Evolutionary conservation across 2,797 vertebrate genomes (phyloP).

Genomic region (Pteronotus mesoamericanus): DNA sequence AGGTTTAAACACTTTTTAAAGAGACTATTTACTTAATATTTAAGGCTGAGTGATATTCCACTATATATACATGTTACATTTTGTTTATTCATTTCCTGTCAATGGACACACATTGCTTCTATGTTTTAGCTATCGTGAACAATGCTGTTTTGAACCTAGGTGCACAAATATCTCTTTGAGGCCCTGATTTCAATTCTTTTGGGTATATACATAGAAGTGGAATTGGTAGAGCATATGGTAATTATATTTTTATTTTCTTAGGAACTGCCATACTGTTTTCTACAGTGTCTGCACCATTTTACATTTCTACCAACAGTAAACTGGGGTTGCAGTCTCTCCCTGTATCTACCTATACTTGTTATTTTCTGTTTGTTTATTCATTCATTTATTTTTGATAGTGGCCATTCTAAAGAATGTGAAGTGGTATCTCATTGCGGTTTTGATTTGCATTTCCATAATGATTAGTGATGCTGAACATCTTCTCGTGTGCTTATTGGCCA

Average conservation of each 20-base stretch:
- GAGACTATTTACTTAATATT: neutral
- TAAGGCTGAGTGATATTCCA: neutral
- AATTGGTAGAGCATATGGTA: neutral
- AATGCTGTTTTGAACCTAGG: neutral
- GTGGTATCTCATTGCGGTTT: neutral
- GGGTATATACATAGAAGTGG: neutral
- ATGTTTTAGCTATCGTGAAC: neutral
- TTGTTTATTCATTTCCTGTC: neutral
- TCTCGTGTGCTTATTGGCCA: neutral
- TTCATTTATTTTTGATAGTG: neutral
- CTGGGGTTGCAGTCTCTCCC: neutral
- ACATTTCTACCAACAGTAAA: neutral
- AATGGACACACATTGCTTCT: neutral
- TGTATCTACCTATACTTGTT: neutral
- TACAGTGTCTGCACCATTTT: neutral
- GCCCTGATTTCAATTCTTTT: neutral
- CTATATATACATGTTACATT: neutral
- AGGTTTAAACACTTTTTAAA: neutral
- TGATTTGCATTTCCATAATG: neutral
- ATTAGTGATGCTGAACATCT: neutral
- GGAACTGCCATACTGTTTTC: neutral
- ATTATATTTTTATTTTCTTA: neutral
- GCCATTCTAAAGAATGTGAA: neutral
- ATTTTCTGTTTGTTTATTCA: neutral
- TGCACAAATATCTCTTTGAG: neutral